Evolutionary conservation across 2,113 vertebrate genomes (phyloP).

Genomic region (Pionites leucogaster): DNA sequence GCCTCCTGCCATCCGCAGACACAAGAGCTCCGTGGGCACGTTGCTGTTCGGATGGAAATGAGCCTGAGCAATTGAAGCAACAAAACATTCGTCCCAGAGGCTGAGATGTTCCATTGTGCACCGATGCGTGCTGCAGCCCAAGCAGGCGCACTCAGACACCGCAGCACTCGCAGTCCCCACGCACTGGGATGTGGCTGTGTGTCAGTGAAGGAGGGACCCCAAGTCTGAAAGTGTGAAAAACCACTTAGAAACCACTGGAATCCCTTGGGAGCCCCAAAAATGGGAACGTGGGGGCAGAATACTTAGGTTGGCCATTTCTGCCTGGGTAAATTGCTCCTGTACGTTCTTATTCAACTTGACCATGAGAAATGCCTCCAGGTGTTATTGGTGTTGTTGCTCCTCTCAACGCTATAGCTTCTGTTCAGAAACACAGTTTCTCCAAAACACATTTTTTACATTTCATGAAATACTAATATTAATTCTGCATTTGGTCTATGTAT

Average conservation of each 20-base stretch:
- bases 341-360: slow-evolving; percentile 22
- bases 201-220: background rate
- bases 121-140: accelerated
- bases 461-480: background rate
- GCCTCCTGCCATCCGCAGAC: background rate
- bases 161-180: background rate
- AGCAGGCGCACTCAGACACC: background rate
- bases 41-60: accelerated
- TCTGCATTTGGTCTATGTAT: background rate
- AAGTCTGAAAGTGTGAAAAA: background rate
- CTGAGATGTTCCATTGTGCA: background rate
- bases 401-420: background rate
- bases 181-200: background rate
- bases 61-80: background rate
- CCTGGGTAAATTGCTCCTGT: background rate
- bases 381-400: background rate
- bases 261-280: slow-evolving; percentile 10
- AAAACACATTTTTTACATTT: background rate
- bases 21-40: accelerated
- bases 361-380: slow-evolving; percentile 50
- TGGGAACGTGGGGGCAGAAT: background rate
- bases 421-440: background rate
- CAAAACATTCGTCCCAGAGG: background rate
- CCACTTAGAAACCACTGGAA: slow-evolving; percentile 4
- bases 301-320: background rate